Percentiles rank a stretch among this genome's conserved stretches.
These are phyloP conservation scores for Tyto alba DNA, from an alignment of 2,113 vertebrate species.

Conservation along the genomic window DNA sequence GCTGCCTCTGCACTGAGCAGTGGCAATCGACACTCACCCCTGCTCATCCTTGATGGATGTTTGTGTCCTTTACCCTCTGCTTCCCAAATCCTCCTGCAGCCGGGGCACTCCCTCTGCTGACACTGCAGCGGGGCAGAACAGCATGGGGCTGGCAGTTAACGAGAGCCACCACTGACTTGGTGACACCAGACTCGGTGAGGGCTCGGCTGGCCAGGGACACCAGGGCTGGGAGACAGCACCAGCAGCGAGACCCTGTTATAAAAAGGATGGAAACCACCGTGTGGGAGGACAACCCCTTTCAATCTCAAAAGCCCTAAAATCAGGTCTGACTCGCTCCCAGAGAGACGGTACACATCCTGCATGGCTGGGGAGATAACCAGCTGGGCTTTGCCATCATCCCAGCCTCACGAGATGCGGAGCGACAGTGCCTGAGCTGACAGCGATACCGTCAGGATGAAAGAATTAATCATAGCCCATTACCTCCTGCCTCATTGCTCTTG, in stretches of 20 bases:
- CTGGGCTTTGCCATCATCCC: background rate
- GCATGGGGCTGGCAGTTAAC: background rate
- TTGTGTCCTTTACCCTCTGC: background rate
- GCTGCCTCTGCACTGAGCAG: background rate
- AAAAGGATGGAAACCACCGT: background rate
- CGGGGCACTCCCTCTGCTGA: background rate
- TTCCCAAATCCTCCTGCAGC: background rate
- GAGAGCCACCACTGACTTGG: accelerated
- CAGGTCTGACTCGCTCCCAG: background rate
- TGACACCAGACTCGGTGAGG: accelerated
- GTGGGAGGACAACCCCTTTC: background rate
- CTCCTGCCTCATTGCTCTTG: background rate
- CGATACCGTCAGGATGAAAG: background rate
- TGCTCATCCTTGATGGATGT: background rate
- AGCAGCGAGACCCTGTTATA: background rate
- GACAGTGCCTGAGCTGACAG: background rate
- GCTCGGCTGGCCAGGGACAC: background rate
- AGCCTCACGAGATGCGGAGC: background rate
- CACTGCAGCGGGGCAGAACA: background rate
- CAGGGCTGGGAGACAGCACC: background rate
- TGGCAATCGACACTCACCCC: background rate
- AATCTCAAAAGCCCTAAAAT: background rate
- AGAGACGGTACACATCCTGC: background rate
- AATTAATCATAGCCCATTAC: background rate
- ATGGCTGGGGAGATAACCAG: background rate